phyloP scores from a whole-genome alignment of 2,888 invertebrate genomes.

The Sisyra terminalis region DNA sequence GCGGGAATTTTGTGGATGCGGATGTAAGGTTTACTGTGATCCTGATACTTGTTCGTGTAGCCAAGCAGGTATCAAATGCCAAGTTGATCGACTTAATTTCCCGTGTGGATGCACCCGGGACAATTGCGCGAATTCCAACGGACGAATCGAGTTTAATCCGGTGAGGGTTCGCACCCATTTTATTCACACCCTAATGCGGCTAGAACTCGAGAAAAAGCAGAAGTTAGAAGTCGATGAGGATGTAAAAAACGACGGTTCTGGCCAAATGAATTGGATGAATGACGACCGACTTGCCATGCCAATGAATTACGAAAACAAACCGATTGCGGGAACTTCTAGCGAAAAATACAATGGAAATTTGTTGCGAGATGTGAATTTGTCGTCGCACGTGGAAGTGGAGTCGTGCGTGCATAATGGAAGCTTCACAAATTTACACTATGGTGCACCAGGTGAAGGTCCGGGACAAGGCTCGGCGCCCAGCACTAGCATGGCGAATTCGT shows the following conservation, averaged over 20 bases:
- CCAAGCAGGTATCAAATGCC: constrained; percentile 90
- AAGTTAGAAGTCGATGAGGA: constrained; percentile 38
- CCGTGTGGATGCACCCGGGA: constrained; percentile 94
- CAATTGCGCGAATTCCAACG: constrained; percentile 81
- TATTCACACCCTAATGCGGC: constrained; percentile 88
- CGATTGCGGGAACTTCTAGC: constrained; percentile 12
- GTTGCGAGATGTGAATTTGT: constrained; percentile 34
- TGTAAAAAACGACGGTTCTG: constrained; percentile 19
- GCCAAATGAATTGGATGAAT: constrained; percentile 30
- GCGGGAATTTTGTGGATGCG: constrained; percentile 85
- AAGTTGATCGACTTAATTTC: constrained; percentile 90
- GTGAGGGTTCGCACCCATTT: constrained; percentile 91
- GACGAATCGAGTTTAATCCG: constrained; percentile 93
- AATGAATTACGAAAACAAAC: constrained; percentile 23
- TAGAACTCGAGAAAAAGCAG: constrained; percentile 76
- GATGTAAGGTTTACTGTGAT: constrained; percentile 85
- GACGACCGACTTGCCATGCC: constrained; percentile 26
- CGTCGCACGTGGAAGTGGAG: constrained; percentile 41
- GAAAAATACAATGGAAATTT: constrained; percentile 25
- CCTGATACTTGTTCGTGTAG: constrained; percentile 93
- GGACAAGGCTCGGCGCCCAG: constrained; percentile 17
- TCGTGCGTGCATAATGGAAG: constrained; percentile 46
- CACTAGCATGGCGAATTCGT: constrained; percentile 19
- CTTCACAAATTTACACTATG: constrained; percentile 52
- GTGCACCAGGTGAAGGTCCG: constrained; percentile 31